Evolutionary conservation across 1,140 invertebrate genomes (phyloP).

Genomic region (Lasaia peninsularis): DNA sequence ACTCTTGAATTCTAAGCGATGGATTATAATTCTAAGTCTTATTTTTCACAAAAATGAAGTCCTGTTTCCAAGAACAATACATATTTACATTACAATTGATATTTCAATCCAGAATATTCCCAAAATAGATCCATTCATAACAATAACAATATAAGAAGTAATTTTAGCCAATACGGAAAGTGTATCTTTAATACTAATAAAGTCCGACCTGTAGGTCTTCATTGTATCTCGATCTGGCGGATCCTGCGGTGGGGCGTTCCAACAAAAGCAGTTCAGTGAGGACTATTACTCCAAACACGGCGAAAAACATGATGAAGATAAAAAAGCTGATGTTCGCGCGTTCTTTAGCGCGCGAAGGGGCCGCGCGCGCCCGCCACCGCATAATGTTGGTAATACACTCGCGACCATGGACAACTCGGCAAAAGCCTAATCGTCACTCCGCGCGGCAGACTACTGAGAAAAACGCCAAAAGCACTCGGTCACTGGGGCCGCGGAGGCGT

Average conservation of each 20-base stretch:
- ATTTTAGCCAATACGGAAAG: no score
- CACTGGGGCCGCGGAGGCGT: conserved; percentile 39
- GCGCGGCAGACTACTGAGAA: conserved; percentile 38
- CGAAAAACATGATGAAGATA: conserved; percentile 92
- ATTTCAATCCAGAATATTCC: not conserved
- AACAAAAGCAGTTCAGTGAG: conserved; percentile 89
- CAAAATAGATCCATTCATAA: not conserved
- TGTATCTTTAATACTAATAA: not conserved
- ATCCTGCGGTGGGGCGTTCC: conserved; percentile 74
- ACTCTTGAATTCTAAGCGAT: no score
- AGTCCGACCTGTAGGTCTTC: conserved; percentile 77
- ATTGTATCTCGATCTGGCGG: conserved; percentile 66
- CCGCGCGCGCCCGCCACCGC: conserved; percentile 59
- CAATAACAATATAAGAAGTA: no score
- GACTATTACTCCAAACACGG: conserved; percentile 90
- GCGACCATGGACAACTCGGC: conserved; percentile 45
- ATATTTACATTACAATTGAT: not conserved
- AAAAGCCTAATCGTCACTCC: conserved; percentile 28
- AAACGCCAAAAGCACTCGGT: conserved; percentile 27
- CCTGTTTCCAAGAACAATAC: no score
- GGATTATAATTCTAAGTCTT: no score
- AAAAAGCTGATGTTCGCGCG: conserved; percentile 91
- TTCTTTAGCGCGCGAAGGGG: conserved; percentile 80
- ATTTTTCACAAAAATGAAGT: no score
- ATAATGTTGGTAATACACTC: conserved; percentile 45